Evolutionary conservation across 2,888 invertebrate species (phyloP).

Genomic region (Chalcosyrphus nemorum): DNA sequence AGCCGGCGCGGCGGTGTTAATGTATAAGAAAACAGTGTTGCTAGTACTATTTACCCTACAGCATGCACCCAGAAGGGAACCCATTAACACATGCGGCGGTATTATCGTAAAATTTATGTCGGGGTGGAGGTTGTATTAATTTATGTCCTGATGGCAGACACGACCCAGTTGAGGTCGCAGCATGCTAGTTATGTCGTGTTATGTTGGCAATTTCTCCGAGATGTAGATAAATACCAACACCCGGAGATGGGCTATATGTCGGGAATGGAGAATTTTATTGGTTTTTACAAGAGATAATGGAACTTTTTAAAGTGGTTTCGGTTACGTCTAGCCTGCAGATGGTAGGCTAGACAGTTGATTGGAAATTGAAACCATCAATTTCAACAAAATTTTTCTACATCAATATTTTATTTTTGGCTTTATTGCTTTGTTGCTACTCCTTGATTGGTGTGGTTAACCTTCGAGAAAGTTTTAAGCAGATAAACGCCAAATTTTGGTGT

Average conservation of each 20-base stretch:
- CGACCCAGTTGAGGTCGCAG: constrained; percentile 4
- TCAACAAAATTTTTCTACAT: too few species aligned
- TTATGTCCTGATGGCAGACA: constrained; percentile 45
- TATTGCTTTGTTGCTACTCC: too few species aligned
- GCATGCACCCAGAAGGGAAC: constrained; percentile 20
- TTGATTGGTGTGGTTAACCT: too few species aligned
- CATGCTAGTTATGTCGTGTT: constrained; percentile 17
- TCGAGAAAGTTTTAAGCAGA: too few species aligned
- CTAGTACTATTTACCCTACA: constrained; percentile 9
- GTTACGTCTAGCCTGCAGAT: background rate
- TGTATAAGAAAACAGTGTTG: background rate
- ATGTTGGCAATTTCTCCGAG: constrained; percentile 23
- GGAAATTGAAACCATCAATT: background rate
- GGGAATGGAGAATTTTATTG: background rate
- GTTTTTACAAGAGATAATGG: background rate
- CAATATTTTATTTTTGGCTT: too few species aligned
- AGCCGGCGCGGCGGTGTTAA: background rate
- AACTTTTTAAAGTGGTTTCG: background rate
- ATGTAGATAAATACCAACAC: constrained; percentile 15
- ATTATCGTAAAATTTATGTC: constrained; percentile 39
- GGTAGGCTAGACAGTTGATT: background rate
- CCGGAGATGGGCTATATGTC: background rate
- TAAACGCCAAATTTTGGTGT: too few species aligned
- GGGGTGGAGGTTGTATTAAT: constrained; percentile 26
- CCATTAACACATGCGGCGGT: constrained; percentile 48